Evolutionary conservation across 2,888 invertebrate genomes (phyloP).

Genomic region (Ashinkailepas kermadecensis): DNA sequence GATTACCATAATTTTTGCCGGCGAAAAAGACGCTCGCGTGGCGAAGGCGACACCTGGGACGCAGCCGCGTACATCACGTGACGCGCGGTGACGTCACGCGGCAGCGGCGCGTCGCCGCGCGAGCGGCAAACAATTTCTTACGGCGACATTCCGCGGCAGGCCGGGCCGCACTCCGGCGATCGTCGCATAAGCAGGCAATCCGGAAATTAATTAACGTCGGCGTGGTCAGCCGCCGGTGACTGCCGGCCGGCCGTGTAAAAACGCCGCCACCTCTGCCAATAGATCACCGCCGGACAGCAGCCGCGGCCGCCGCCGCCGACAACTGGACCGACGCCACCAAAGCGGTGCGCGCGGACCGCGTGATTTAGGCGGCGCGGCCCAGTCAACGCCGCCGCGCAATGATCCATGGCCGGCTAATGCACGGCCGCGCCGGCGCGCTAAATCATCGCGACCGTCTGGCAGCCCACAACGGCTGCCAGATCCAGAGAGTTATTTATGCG

Average conservation of each 20-base stretch:
- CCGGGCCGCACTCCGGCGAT: background rate
- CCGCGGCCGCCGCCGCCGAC: background rate
- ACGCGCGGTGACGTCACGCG: too few relatives aligned
- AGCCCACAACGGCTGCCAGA: background rate
- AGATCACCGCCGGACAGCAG: background rate
- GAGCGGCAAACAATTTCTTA: background rate
- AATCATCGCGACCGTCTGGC: background rate
- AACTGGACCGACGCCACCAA: background rate
- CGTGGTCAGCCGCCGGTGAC: background rate
- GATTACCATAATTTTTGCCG: constrained; percentile 22
- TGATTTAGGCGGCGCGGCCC: background rate
- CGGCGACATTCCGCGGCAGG: background rate
- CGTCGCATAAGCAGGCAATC: background rate
- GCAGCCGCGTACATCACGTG: background rate
- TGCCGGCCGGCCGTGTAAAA: background rate
- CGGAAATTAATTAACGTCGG: background rate
- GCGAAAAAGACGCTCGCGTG: background rate
- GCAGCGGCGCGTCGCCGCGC: background rate
- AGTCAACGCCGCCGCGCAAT: background rate
- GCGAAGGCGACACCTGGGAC: background rate
- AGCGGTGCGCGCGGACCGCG: background rate
- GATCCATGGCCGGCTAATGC: background rate
- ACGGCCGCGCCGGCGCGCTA: background rate
- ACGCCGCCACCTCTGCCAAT: background rate
- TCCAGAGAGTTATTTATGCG: background rate